phyloP scores from a whole-genome alignment of 2,113 vertebrate genomes.

The Erythrocercus mccallii region DNA sequence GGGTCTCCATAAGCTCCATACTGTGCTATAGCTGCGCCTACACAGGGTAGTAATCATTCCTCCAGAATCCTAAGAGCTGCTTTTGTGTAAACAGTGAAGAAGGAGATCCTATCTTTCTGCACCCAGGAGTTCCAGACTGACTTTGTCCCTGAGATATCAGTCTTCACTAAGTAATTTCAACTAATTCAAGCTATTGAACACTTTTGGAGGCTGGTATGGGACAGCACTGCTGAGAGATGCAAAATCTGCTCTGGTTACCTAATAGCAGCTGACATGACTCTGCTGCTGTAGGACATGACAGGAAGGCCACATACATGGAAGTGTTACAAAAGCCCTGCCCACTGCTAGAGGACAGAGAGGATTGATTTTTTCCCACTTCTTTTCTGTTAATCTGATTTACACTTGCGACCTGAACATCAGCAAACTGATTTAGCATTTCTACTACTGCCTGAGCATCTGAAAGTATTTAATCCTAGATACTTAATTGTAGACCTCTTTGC shows the following conservation, averaged over 20 bases:
- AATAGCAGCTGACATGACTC: background rate
- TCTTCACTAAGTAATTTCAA: background rate
- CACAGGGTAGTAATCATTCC: background rate
- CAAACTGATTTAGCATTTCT: background rate
- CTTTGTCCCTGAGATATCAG: background rate
- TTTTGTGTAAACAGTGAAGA: background rate
- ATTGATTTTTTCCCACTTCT: background rate
- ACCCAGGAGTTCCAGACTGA: background rate
- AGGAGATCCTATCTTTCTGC: background rate
- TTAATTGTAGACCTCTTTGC: too few species aligned
- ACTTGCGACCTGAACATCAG: background rate
- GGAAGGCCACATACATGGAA: background rate
- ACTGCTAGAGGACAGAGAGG: background rate
- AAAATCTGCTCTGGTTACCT: background rate
- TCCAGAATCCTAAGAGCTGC: background rate
- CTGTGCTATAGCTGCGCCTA: background rate
- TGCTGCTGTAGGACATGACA: background rate
- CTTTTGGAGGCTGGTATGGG: background rate
- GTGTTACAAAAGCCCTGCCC: background rate
- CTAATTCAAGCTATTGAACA: background rate
- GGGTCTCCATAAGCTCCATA: rapidly evolving
- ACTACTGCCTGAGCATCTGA: too few species aligned
- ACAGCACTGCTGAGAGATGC: background rate
- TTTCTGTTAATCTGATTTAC: background rate
- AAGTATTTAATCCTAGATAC: too few species aligned